These are phyloP conservation scores for Gastrophysa polygoni DNA, from an alignment of 2,888 invertebrate genomes.

Conservation along the genomic window DNA sequence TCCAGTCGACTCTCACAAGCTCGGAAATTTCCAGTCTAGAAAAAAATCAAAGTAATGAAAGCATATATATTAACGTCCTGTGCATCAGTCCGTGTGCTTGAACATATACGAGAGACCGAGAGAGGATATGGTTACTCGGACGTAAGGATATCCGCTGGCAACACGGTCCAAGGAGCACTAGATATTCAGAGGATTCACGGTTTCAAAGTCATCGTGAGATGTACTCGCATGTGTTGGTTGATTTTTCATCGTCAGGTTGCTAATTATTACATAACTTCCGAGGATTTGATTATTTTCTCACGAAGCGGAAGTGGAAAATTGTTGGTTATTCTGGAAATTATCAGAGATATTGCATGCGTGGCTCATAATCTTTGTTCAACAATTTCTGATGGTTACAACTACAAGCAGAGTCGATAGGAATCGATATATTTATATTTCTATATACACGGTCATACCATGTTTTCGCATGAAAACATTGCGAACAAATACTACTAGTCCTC, in stretches of 20 bases:
- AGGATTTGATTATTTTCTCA: not conserved
- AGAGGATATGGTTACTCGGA: slow-evolving; percentile 44
- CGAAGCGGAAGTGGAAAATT: not conserved
- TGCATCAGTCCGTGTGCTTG: not conserved
- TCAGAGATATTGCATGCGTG: too few species aligned
- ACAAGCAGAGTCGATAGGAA: too few species aligned
- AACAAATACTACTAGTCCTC: too few species aligned
- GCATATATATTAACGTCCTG: slow-evolving; percentile 31
- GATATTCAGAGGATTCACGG: slow-evolving; percentile 58
- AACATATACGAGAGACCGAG: not conserved
- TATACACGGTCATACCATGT: too few species aligned
- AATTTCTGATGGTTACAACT: too few species aligned
- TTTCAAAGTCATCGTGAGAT: slow-evolving; percentile 41
- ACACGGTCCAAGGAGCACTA: slow-evolving; percentile 56
- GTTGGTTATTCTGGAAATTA: too few species aligned
- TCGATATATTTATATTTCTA: too few species aligned
- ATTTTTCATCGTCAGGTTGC: not conserved
- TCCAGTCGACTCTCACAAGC: not conserved
- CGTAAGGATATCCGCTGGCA: slow-evolving; percentile 58
- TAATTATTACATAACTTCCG: not conserved
- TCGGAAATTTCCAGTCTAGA: not conserved
- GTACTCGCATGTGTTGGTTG: not conserved
- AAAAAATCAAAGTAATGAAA: slow-evolving; percentile 20
- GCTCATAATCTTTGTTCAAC: too few species aligned
- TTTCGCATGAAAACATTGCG: too few species aligned